Conservation (phyloP, 92 coral and sea anemone species). For the Actinernus sp. region DNA sequence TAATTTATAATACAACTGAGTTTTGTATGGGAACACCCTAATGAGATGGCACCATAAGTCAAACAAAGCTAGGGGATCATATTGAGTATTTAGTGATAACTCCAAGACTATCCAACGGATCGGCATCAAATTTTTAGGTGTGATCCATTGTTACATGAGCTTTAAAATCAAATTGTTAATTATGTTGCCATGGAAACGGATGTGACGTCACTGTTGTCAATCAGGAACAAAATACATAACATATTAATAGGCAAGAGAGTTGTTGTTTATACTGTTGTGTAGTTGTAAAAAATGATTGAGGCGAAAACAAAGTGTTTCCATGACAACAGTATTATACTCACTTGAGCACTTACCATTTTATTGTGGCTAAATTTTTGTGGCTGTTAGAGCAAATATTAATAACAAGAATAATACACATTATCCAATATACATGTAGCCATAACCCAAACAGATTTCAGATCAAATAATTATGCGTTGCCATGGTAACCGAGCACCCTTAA, state of each 20-base stretch:
- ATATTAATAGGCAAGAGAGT: not conserved
- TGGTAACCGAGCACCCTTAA: not conserved
- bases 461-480: too few relatives aligned
- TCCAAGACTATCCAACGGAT: constrained; percentile 9
- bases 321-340: not conserved
- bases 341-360: not conserved
- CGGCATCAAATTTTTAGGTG: not conserved
- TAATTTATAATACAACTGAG: not conserved
- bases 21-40: not conserved
- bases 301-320: not conserved
- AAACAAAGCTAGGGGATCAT: not conserved
- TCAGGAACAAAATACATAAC: not conserved
- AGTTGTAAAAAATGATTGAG: not conserved
- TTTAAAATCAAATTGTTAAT: too few relatives aligned
- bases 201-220: not conserved
- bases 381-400: not conserved
- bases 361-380: too few relatives aligned
- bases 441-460: too few relatives aligned
- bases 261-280: not conserved
- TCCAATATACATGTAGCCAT: not conserved
- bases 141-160: not conserved
- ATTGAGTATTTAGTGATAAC: not conserved
- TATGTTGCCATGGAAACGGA: not conserved
- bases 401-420: too few relatives aligned
- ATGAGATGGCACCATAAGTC: not conserved